Evolutionary conservation across 2,113 vertebrate genomes (phyloP).

Genomic region (Percina caprodes): DNA sequence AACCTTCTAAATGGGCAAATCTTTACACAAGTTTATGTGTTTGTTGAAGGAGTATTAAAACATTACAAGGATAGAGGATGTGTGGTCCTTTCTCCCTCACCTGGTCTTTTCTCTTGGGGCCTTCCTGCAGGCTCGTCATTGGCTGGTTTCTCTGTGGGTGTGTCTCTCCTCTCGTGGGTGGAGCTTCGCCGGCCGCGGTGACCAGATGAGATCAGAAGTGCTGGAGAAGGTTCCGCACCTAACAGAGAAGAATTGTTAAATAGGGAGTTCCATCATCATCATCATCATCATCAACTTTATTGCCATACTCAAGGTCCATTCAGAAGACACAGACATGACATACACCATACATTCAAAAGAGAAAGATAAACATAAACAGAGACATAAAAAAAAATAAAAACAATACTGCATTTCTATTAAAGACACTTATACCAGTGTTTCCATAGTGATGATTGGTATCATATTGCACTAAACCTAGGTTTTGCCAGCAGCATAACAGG

Average conservation of each 20-base stretch:
- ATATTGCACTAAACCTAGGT: no score
- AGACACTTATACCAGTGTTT: no score
- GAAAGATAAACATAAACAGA: no score
- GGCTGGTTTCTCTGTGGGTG: constrained; percentile 78
- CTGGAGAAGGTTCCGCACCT: constrained; percentile 95
- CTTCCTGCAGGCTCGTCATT: constrained; percentile 82
- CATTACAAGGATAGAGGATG: background rate
- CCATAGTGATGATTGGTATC: no score
- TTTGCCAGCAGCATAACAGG: no score
- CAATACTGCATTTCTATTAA: no score
- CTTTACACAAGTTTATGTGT: background rate
- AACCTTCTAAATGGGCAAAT: background rate
- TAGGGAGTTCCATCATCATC: no score
- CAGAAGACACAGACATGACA: no score
- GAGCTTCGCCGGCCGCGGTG: constrained; percentile 84
- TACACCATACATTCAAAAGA: no score
- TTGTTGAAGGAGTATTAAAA: background rate
- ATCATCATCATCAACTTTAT: no score
- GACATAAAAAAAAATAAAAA: no score
- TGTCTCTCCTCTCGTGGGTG: constrained; percentile 81
- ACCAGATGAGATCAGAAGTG: constrained; percentile 89
- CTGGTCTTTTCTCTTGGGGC: constrained; percentile 87
- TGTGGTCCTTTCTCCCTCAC: constrained; percentile 70
- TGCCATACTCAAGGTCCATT: no score
- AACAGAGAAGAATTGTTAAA: background rate